phyloP scores from a whole-genome alignment of 2,113 vertebrate genomes.

The Nothocercus julius region DNA sequence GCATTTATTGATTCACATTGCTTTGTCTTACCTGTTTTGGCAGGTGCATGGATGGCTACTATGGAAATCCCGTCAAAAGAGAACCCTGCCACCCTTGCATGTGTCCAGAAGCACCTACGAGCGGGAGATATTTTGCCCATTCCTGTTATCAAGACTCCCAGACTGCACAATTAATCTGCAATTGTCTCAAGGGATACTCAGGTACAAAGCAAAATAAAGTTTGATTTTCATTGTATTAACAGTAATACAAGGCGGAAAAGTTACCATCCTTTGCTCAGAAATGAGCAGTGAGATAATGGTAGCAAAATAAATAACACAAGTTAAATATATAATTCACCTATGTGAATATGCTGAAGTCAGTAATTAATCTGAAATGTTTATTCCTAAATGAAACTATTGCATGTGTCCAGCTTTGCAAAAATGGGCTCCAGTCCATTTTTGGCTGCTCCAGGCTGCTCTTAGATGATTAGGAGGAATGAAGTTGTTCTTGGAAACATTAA shows the following conservation, averaged over 20 bases:
- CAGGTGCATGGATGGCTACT: constrained; percentile 86
- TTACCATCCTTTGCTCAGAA: neutral
- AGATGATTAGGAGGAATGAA: neutral
- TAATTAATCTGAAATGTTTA: neutral
- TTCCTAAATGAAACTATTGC: neutral
- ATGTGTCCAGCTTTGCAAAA: neutral
- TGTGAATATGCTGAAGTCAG: neutral
- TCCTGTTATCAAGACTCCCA: constrained; percentile 81
- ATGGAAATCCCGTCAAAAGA: constrained; percentile 77
- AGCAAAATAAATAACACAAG: neutral
- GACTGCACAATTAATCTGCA: constrained; percentile 77
- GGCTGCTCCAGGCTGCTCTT: neutral
- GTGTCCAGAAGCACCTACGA: constrained; percentile 81
- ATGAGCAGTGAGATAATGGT: neutral
- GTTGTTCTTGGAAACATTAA: neutral
- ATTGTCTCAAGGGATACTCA: constrained; percentile 81
- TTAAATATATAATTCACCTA: neutral
- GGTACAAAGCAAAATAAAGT: constrained; percentile 67
- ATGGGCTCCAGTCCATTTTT: neutral
- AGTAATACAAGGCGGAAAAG: neutral
- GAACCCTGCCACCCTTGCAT: constrained; percentile 82
- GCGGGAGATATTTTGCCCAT: constrained; percentile 82
- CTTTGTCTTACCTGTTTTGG: constrained; percentile 46
- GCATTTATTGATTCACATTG: neutral
- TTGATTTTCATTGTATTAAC: neutral